A percentile compares a stretch with the other conserved stretches of the same genome.
Conservation (phyloP, 1,140 invertebrate genomes). For the Adelges cooleyi region DNA sequence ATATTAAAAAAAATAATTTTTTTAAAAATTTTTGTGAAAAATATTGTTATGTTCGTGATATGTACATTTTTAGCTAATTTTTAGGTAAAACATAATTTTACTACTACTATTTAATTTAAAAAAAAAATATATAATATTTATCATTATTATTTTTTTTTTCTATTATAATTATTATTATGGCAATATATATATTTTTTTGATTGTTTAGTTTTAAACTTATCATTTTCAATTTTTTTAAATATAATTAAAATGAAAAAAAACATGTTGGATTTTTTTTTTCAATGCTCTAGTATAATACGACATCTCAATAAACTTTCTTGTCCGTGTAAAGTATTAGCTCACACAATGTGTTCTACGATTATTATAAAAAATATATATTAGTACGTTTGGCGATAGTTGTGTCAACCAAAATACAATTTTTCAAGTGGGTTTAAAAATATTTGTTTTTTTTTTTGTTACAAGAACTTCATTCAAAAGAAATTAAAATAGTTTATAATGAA, state of each 20-base stretch:
- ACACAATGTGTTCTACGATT: too few species aligned
- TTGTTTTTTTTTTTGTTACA: too few species aligned
- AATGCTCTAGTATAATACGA: too few species aligned
- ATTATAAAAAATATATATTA: too few species aligned
- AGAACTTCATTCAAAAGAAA: too few species aligned
- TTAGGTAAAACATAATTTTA: constrained; percentile 25
- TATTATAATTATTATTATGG: constrained; percentile 25
- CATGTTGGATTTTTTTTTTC: neutral
- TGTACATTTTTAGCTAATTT: constrained; percentile 27
- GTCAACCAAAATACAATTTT: too few species aligned
- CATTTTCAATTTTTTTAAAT: constrained; percentile 16
- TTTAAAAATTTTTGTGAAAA: constrained; percentile 15
- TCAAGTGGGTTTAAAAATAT: too few species aligned
- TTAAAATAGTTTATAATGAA: too few species aligned
- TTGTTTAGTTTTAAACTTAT: constrained; percentile 25
- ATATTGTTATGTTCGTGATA: constrained; percentile 29
- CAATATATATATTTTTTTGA: constrained; percentile 1
- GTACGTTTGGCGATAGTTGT: too few species aligned
- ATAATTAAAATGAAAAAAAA: constrained; percentile 19
- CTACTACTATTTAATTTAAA: constrained; percentile 26
- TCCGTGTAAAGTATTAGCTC: too few species aligned
- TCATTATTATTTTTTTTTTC: too few species aligned
- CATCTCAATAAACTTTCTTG: too few species aligned
- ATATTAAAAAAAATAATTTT: constrained; percentile 13
- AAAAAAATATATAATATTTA: constrained; percentile 16